Percentiles rank a stretch among this genome's conserved stretches.
phyloP scores from a whole-genome alignment of 2,113 vertebrate genomes.

The Corythornis cristatus region DNA sequence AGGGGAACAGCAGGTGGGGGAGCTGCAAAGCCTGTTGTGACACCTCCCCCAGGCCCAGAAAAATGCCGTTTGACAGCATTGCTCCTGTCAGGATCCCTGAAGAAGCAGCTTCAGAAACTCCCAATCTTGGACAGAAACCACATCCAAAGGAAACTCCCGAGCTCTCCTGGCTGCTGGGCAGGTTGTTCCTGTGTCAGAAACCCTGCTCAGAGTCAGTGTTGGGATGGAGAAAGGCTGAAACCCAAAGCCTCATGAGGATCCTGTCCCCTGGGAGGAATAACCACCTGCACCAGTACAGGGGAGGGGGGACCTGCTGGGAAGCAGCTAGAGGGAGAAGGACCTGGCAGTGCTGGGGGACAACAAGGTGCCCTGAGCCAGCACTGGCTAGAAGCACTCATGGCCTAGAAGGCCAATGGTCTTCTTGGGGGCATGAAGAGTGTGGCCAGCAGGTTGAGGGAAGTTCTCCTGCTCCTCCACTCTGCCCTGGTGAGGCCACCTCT shows the following conservation, averaged over 20 bases:
- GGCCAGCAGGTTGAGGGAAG: too few relatives aligned
- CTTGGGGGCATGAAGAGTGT: too few relatives aligned
- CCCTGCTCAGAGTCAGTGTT: background rate
- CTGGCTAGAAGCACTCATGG: too few relatives aligned
- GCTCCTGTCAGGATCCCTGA: background rate
- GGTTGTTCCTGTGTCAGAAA: background rate
- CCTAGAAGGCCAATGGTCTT: too few relatives aligned
- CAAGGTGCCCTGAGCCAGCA: too few relatives aligned
- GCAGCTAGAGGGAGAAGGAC: too few relatives aligned
- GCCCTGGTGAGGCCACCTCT: background rate
- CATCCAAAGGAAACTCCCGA: background rate
- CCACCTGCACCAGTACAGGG: too few relatives aligned
- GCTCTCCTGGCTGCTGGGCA: background rate
- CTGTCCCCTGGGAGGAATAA: too few relatives aligned
- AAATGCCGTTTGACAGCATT: background rate
- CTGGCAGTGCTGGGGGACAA: too few relatives aligned
- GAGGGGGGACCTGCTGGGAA: too few relatives aligned
- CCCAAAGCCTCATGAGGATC: background rate
- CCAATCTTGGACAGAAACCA: background rate
- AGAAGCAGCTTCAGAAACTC: background rate
- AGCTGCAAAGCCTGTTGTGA: background rate
- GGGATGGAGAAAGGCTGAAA: conserved; percentile 34
- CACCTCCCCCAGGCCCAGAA: background rate
- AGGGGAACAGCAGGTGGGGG: background rate
- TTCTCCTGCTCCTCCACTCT: background rate